These are phyloP conservation scores for Papilio xuthus DNA, from an alignment of 1,140 invertebrate genomes.

Conservation along the genomic window DNA sequence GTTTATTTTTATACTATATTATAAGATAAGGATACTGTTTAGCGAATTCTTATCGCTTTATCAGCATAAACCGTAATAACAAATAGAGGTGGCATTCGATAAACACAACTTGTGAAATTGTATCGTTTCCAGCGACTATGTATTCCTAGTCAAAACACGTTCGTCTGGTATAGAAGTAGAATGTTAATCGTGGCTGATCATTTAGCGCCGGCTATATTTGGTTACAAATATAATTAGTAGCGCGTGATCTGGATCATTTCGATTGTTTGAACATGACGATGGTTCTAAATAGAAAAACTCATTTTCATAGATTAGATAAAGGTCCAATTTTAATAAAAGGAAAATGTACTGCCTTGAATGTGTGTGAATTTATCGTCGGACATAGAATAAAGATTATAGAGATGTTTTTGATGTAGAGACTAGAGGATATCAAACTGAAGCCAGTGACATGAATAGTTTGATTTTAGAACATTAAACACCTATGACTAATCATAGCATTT, in stretches of 20 bases:
- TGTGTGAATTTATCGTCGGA: too few species aligned
- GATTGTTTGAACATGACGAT: slow-evolving; percentile 2
- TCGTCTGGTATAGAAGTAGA: neutral
- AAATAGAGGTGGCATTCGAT: slow-evolving; percentile 19
- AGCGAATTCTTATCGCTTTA: slow-evolving; percentile 27
- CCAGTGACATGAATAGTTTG: too few species aligned
- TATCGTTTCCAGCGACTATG: slow-evolving; percentile 13
- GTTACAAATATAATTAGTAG: slow-evolving; percentile 33
- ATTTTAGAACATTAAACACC: too few species aligned
- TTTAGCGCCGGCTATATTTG: slow-evolving; percentile 18
- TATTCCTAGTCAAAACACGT: slow-evolving; percentile 24
- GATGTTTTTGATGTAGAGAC: too few species aligned
- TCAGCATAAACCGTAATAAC: slow-evolving; percentile 26
- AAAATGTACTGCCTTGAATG: too few species aligned
- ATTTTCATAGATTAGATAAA: neutral
- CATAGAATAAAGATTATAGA: too few species aligned
- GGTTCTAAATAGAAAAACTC: neutral
- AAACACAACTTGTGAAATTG: slow-evolving; percentile 1
- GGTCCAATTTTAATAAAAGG: too few species aligned
- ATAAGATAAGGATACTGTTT: slow-evolving; percentile 7
- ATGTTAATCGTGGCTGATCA: slow-evolving; percentile 33
- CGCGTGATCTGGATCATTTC: slow-evolving; percentile 24
- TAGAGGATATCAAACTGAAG: too few species aligned
- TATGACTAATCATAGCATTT: too few species aligned
- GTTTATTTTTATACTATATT: neutral